phyloP scores from a whole-genome alignment of 1,140 invertebrate species.

The Tribolium madens region DNA sequence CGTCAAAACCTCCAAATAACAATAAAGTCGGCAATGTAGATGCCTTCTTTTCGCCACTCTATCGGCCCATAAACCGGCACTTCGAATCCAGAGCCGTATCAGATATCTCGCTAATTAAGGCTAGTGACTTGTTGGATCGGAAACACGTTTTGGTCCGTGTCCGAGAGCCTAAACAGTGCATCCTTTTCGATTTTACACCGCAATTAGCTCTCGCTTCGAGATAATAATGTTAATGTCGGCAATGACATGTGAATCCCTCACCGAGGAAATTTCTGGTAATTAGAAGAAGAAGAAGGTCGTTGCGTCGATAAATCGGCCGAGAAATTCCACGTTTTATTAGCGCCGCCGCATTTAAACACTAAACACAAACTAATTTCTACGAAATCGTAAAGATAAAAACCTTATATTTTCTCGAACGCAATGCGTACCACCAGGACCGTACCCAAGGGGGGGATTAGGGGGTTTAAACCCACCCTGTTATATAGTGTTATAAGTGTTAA shows the following conservation, averaged over 20 bases:
- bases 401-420: conserved; percentile 22
- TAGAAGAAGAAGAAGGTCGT: conserved; percentile 2
- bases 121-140: conserved; percentile 7
- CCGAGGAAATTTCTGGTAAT: conserved; percentile 16
- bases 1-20: not conserved
- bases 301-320: conserved; percentile 24
- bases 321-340: conserved; percentile 35
- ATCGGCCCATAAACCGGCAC: not conserved
- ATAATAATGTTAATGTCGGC: no score
- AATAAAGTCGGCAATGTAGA: conserved; percentile 1
- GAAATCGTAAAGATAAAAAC: conserved; percentile 39
- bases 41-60: not conserved
- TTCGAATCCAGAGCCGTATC: conserved; percentile 13
- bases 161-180: not conserved
- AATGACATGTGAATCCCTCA: not conserved
- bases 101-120: conserved; percentile 19
- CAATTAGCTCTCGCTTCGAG: not conserved
- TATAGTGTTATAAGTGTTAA: no score
- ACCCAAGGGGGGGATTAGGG: no score
- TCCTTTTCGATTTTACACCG: conserved; percentile 6
- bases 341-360: conserved; percentile 36
- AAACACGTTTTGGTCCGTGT: conserved; percentile 7
- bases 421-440: conserved; percentile 6
- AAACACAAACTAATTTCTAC: conserved; percentile 39
- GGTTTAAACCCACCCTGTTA: no score